Conservation (phyloP, 2,888 invertebrate genomes). For the Spilosoma lubricipeda region DNA sequence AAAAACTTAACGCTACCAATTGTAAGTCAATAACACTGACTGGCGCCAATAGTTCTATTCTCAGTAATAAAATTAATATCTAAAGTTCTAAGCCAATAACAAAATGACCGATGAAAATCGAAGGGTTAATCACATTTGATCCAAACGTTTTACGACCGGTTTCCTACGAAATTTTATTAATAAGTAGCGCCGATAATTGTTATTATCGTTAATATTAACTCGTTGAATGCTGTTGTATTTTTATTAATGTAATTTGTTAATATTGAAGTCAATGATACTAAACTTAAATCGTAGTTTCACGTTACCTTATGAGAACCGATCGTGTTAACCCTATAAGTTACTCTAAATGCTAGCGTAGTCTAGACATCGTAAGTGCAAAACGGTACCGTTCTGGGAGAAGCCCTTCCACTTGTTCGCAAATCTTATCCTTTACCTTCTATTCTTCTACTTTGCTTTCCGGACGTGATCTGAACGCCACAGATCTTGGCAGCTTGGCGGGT, state of each 20-base stretch:
- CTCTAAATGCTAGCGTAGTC: neutral
- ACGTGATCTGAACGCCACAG: too few species aligned
- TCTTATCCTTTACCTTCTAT: too few species aligned
- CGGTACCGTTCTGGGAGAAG: neutral
- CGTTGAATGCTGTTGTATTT: conserved; percentile 37
- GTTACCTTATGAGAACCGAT: neutral
- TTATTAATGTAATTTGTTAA: conserved; percentile 16
- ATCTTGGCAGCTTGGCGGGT: too few species aligned
- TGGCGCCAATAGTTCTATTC: conserved; percentile 22
- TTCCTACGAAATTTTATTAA: conserved; percentile 60
- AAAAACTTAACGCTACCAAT: neutral
- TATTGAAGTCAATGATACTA: conserved; percentile 8
- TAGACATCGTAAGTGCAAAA: neutral
- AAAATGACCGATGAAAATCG: conserved; percentile 25
- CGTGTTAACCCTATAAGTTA: neutral
- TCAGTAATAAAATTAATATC: conserved; percentile 24
- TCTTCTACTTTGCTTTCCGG: too few species aligned
- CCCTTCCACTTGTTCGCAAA: too few species aligned
- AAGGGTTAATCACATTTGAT: conserved; percentile 34
- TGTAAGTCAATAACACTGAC: neutral
- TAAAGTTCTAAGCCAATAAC: conserved; percentile 22
- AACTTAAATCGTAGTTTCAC: conserved; percentile 1
- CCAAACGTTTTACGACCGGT: conserved; percentile 62
- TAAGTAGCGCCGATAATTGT: conserved; percentile 69
- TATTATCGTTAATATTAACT: conserved; percentile 65